These are phyloP conservation scores for Ameiurus melas DNA, from an alignment of 2,113 vertebrate species.

Conservation along the genomic window DNA sequence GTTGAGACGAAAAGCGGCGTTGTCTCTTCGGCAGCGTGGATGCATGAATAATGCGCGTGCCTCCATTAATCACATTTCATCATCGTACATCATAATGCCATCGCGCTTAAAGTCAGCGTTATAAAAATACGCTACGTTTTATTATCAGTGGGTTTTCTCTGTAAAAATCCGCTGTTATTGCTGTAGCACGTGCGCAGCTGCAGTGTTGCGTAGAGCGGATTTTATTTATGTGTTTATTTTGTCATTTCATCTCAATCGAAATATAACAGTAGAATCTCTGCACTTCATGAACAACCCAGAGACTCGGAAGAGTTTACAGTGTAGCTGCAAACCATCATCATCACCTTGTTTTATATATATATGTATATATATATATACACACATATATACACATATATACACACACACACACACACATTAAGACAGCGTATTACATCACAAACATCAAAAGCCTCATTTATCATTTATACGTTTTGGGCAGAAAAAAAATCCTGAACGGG, in stretches of 20 bases:
- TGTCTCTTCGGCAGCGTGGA: background rate
- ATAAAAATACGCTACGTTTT: background rate
- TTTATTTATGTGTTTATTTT: background rate
- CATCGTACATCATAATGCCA: slow-evolving; percentile 10
- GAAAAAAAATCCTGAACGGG: background rate
- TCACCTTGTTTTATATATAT: background rate
- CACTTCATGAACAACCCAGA: slow-evolving; percentile 27
- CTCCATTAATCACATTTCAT: slow-evolving; percentile 10
- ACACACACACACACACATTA: background rate
- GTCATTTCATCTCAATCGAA: slow-evolving; percentile 17
- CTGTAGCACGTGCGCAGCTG: background rate
- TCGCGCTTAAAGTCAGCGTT: background rate
- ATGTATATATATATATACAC: no score
- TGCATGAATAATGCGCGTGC: background rate
- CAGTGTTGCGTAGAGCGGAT: background rate
- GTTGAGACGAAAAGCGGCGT: background rate
- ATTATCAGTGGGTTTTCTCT: background rate
- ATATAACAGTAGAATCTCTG: slow-evolving; percentile 12
- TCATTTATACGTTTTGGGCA: background rate
- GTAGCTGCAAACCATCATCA: slow-evolving; percentile 18
- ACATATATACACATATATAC: no score
- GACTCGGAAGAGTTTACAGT: background rate
- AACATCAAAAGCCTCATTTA: background rate
- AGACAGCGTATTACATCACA: background rate
- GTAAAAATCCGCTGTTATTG: background rate